A percentile compares a stretch with the other conserved stretches of the same genome.
Conservation (phyloP, 2,797 vertebrate species). For the Phrynocephalus forsythii region DNA sequence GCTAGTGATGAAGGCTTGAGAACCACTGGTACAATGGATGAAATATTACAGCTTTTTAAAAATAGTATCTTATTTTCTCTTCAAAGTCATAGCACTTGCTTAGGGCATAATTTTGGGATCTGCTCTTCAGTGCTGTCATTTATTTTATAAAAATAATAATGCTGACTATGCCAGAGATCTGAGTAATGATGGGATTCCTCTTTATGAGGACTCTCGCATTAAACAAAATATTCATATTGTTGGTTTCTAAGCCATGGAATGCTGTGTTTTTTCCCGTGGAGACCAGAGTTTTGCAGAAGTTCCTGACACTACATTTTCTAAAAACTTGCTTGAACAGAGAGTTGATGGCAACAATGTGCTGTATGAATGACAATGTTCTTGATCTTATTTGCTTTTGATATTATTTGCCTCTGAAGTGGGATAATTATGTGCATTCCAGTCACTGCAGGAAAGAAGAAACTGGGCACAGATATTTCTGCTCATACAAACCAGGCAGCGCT, state of each 20-base stretch:
- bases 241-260: constrained; percentile 44
- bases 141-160: constrained; percentile 59
- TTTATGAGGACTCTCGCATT: neutral
- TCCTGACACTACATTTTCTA: constrained; percentile 43
- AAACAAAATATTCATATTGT: constrained; percentile 27
- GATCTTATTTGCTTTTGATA: constrained; percentile 35
- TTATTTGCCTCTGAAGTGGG: constrained; percentile 40
- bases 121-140: constrained; percentile 50
- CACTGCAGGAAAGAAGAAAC: neutral
- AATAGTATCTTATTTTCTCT: constrained; percentile 56
- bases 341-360: constrained; percentile 29
- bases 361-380: constrained; percentile 36
- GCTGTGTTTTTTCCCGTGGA: constrained; percentile 38
- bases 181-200: constrained; percentile 45
- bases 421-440: constrained; percentile 43
- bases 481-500: constrained; percentile 15
- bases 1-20: no score
- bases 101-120: constrained; percentile 63
- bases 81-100: constrained; percentile 61
- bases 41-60: constrained; percentile 41
- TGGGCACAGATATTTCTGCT: constrained; percentile 7
- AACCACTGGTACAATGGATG: constrained; percentile 7
- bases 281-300: constrained; percentile 42
- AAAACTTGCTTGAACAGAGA: constrained; percentile 33
- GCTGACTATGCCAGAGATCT: constrained; percentile 45